Conservation (phyloP, 1,140 invertebrate genomes). For the Xylocopa sonorina region DNA sequence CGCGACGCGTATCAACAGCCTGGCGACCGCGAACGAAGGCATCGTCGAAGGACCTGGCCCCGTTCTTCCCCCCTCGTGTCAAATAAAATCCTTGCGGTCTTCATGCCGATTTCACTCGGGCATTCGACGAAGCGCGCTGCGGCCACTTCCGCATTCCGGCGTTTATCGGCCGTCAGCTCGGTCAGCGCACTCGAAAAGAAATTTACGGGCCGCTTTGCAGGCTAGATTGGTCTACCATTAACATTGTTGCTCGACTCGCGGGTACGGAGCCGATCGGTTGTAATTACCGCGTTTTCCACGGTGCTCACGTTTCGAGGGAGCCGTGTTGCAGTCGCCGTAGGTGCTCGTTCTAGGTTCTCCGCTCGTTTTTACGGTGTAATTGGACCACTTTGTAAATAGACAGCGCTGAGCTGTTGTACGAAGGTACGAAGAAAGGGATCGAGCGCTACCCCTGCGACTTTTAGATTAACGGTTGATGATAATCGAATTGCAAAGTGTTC, state of each 20-base stretch:
- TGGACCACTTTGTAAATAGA: no score
- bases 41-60: conserved; percentile 18
- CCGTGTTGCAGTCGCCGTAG: no score
- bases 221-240: conserved; percentile 55
- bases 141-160: conserved; percentile 62
- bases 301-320: no score
- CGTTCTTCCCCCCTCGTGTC: conserved; percentile 57
- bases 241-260: conserved; percentile 48
- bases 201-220: conserved; percentile 55
- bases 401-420: no score
- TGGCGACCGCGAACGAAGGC: conserved; percentile 6
- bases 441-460: no score
- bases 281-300: background rate
- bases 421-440: no score
- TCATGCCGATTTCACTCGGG: conserved; percentile 67
- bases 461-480: no score
- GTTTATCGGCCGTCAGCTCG: conserved; percentile 61
- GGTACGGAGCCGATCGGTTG: background rate
- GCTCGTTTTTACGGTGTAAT: no score
- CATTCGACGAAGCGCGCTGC: conserved; percentile 60
- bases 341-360: no score
- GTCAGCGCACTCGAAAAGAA: conserved; percentile 63
- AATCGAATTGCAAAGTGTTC: no score
- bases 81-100: conserved; percentile 69
- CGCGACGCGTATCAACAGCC: conserved; percentile 16